phyloP scores from a whole-genome alignment of 1,140 invertebrate genomes.

The Bombus vancouverensis region DNA sequence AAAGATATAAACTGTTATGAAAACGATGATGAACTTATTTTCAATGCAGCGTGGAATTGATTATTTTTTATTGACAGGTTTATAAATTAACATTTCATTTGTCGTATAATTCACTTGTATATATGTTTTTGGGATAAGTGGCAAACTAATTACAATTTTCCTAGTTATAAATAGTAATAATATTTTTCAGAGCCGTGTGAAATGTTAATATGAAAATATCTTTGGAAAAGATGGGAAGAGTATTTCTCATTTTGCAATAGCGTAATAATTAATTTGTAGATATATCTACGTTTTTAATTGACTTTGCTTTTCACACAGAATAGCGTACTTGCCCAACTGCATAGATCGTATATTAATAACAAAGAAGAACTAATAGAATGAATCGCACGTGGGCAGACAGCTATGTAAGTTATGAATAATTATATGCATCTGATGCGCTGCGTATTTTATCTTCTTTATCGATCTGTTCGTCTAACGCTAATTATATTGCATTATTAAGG shows the following conservation, averaged over 20 bases:
- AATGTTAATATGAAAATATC: background rate
- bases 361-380: conserved; percentile 38
- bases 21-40: background rate
- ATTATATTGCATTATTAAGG: background rate
- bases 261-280: background rate
- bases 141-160: background rate
- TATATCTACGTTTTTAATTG: background rate
- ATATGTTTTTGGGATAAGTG: background rate
- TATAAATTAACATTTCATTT: background rate
- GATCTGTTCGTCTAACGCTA: too few relatives aligned
- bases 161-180: background rate
- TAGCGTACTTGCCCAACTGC: conserved; percentile 17
- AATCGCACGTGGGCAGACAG: conserved; percentile 48
- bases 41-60: background rate
- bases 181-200: background rate
- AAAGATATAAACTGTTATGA: background rate
- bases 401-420: conserved; percentile 59
- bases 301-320: background rate
- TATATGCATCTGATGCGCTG: conserved; percentile 30
- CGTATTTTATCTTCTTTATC: conserved; percentile 25
- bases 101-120: background rate
- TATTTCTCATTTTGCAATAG: background rate
- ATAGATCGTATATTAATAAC: conserved; percentile 34
- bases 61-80: background rate
- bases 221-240: background rate